These are phyloP conservation scores for Harpalus rubripes DNA, from an alignment of 2,888 invertebrate genomes.

Conservation along the genomic window DNA sequence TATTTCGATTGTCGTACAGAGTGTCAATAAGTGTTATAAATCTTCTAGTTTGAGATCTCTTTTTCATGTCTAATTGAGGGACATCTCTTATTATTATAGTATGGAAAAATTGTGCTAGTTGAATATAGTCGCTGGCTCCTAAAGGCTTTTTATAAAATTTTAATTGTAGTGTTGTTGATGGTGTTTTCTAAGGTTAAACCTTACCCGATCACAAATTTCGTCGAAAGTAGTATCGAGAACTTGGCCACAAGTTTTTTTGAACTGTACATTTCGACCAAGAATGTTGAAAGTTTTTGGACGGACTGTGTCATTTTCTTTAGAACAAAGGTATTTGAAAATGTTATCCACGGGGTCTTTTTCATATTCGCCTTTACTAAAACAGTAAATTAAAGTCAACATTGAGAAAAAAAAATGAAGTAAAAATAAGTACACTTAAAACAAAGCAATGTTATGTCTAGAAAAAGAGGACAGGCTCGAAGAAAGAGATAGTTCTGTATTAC, in stretches of 20 bases:
- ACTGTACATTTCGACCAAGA: conserved; percentile 92
- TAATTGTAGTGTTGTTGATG: not conserved
- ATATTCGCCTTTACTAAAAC: conserved; percentile 82
- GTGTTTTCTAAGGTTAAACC: conserved; percentile 68
- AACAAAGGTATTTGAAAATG: conserved; percentile 92
- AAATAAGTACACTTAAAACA: too few species aligned
- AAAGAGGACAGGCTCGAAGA: too few species aligned
- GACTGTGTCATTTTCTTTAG: conserved; percentile 94
- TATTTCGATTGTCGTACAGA: conserved; percentile 94
- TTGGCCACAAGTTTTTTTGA: conserved; percentile 94
- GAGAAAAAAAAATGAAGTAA: too few species aligned
- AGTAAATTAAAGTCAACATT: not conserved
- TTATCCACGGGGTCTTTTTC: conserved; percentile 85
- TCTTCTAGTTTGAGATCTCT: conserved; percentile 93
- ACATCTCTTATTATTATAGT: conserved; percentile 95
- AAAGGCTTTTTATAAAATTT: conserved; percentile 83
- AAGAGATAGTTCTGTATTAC: too few species aligned
- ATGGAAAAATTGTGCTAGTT: conserved; percentile 95
- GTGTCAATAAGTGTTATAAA: conserved; percentile 99
- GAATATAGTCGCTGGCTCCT: conserved; percentile 96
- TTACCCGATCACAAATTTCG: conserved; percentile 94
- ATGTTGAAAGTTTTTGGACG: conserved; percentile 92
- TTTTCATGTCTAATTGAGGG: conserved; percentile 88
- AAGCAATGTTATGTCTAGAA: too few species aligned
- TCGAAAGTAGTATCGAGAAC: conserved; percentile 93